These are phyloP conservation scores for Sebastes cheni DNA, from an alignment of 2,797 vertebrate species.

Conservation along the genomic window DNA sequence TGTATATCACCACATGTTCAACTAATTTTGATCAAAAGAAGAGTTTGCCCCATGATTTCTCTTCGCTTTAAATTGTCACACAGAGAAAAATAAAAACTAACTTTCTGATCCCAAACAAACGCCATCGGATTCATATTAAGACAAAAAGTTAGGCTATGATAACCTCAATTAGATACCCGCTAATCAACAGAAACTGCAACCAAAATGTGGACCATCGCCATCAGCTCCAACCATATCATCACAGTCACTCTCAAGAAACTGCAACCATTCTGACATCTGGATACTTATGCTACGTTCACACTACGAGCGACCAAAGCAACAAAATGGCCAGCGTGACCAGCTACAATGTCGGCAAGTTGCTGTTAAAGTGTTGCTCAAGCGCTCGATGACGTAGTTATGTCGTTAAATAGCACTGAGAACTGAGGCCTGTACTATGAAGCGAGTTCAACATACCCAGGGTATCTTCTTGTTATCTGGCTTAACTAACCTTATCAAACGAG, in stretches of 20 bases:
- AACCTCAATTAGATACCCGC: not conserved
- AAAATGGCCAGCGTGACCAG: too few relatives aligned
- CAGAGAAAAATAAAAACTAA: not conserved
- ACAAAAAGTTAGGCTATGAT: not conserved
- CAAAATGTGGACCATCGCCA: not conserved
- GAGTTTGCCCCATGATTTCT: not conserved
- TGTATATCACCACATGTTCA: not conserved
- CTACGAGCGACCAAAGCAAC: too few relatives aligned
- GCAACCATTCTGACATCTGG: not conserved
- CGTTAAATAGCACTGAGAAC: too few relatives aligned
- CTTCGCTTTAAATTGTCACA: not conserved
- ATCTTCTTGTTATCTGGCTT: too few relatives aligned
- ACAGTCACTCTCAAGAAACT: not conserved
- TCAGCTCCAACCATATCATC: not conserved
- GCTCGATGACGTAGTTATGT: too few relatives aligned
- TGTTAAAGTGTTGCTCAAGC: too few relatives aligned
- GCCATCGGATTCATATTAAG: not conserved
- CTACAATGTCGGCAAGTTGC: too few relatives aligned
- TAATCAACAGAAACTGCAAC: not conserved
- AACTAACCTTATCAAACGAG: too few relatives aligned
- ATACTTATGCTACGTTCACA: not conserved
- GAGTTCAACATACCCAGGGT: too few relatives aligned
- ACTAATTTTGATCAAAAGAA: slow-evolving; percentile 9
- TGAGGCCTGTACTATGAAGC: too few relatives aligned
- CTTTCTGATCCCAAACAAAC: not conserved